phyloP scores from a whole-genome alignment of 2,113 vertebrate genomes.

The Choloepus hoffmanni region DNA sequence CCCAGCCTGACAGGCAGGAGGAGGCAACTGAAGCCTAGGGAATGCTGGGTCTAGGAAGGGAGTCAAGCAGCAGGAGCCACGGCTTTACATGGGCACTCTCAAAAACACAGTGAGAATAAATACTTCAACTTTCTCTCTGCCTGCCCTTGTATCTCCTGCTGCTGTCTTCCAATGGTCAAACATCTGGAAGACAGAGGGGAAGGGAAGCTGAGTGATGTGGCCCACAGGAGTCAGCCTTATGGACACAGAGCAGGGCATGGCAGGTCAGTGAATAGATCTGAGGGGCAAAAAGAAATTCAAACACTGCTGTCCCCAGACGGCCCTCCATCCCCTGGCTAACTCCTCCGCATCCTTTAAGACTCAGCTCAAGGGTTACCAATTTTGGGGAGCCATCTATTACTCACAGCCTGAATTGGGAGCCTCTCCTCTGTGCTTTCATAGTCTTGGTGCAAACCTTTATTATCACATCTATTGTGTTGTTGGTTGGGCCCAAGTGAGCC shows the following conservation, averaged over 20 bases:
- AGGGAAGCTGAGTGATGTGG: not conserved
- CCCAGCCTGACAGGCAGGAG: not conserved
- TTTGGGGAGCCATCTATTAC: not conserved
- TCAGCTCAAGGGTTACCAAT: not conserved
- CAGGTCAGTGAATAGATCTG: not conserved
- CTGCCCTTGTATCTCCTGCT: rapidly evolving
- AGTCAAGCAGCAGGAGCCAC: rapidly evolving
- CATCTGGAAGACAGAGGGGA: not conserved
- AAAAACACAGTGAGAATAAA: not conserved
- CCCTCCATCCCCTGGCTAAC: not conserved
- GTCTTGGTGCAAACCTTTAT: not conserved
- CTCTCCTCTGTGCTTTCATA: not conserved
- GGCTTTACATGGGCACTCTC: not conserved
- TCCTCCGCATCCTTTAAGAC: not conserved
- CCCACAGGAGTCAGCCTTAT: not conserved
- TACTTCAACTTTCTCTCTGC: rapidly evolving
- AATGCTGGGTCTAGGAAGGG: not conserved
- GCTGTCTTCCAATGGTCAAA: not conserved
- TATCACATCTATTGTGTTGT: not conserved
- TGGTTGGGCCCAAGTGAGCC: not conserved
- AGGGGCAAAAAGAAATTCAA: not conserved
- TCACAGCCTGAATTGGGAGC: too few species aligned
- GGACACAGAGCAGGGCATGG: not conserved
- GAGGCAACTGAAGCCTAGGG: too few species aligned
- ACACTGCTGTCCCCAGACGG: not conserved